Conservation (phyloP, 2,113 vertebrate genomes). For the Sebastes schlegelii region DNA sequence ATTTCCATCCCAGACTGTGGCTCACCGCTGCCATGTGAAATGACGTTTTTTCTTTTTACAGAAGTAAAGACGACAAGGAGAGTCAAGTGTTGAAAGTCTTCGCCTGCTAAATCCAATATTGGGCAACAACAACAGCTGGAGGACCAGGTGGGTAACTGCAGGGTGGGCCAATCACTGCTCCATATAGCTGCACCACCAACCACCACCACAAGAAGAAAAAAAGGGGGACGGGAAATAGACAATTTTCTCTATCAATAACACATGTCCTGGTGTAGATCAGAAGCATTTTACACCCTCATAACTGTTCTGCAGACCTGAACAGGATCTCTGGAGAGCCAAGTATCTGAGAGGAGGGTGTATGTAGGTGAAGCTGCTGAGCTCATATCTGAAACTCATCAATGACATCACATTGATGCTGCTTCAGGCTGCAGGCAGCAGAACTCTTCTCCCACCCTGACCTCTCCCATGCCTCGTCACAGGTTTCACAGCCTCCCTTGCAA, state of each 20-base stretch:
- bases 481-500: conserved; percentile 26
- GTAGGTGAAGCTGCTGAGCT: conserved; percentile 65
- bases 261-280: conserved; percentile 41
- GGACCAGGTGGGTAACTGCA: conserved; percentile 60
- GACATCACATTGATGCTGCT: conserved; percentile 41
- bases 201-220: conserved; percentile 12
- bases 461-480: conserved; percentile 25
- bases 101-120: conserved; percentile 23
- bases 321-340: conserved; percentile 18
- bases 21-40: conserved; percentile 58
- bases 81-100: conserved; percentile 19
- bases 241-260: conserved; percentile 59
- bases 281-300: conserved; percentile 11
- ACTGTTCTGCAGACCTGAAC: conserved; percentile 20
- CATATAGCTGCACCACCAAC: conserved; percentile 18
- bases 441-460: conserved; percentile 43
- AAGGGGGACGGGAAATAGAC: conserved; percentile 36
- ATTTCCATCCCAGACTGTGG: conserved; percentile 60
- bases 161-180: conserved; percentile 52
- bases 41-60: conserved; percentile 9
- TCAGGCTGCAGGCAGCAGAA: conserved; percentile 17
- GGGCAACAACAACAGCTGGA: conserved; percentile 57
- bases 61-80: conserved; percentile 1
- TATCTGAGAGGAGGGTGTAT: conserved; percentile 19
- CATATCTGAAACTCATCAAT: conserved; percentile 38